Percentiles rank a stretch among this genome's conserved stretches.
phyloP scores from a whole-genome alignment of 2,888 invertebrate genomes.

The Napeogenes sylphis region DNA sequence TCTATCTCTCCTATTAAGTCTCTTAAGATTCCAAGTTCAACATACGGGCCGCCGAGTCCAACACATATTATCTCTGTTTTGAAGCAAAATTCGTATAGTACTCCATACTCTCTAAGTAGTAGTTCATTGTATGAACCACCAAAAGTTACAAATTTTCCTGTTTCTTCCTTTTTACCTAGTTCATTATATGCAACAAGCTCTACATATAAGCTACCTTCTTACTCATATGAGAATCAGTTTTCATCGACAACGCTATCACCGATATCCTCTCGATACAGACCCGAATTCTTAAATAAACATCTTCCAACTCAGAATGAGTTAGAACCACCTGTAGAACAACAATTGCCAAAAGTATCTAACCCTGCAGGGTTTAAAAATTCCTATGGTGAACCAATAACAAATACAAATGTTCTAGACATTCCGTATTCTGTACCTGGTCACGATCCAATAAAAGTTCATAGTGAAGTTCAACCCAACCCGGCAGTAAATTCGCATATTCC shows the following conservation, averaged over 20 bases:
- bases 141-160: conserved; percentile 30
- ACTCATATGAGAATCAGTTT: conserved; percentile 42
- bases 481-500: conserved; percentile 38
- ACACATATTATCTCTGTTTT: conserved; percentile 56
- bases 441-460: conserved; percentile 64
- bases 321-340: conserved; percentile 45
- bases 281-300: conserved; percentile 48
- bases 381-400: conserved; percentile 65
- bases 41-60: conserved; percentile 50
- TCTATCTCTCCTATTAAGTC: conserved; percentile 36
- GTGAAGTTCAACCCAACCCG: conserved; percentile 52
- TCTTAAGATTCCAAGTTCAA: conserved; percentile 47
- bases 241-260: conserved; percentile 43
- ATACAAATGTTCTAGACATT: conserved; percentile 52
- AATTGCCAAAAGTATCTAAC: conserved; percentile 58
- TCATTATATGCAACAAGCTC: conserved; percentile 41
- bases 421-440: conserved; percentile 60
- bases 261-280: conserved; percentile 45
- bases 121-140: conserved; percentile 33
- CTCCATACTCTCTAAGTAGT: conserved; percentile 47
- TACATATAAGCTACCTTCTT: conserved; percentile 30
- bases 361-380: conserved; percentile 66
- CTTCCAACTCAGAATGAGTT: conserved; percentile 45
- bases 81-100: conserved; percentile 54
- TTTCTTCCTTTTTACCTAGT: conserved; percentile 28